A percentile compares a stretch with the other conserved stretches of the same genome.
phyloP scores from a whole-genome alignment of 2,888 invertebrate genomes.

The Drosophila maculinotata region DNA sequence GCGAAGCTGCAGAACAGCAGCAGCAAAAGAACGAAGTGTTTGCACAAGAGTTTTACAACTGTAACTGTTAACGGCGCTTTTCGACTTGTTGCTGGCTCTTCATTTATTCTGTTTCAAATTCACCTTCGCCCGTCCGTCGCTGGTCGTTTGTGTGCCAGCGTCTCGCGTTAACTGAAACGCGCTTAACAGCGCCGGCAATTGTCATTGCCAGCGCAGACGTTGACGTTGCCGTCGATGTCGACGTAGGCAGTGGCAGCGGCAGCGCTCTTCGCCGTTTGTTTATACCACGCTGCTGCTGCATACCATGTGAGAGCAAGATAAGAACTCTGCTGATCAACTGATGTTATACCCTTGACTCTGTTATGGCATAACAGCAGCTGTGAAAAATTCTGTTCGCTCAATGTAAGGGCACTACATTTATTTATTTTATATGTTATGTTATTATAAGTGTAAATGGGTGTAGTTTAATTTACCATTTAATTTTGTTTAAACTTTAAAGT shows the following conservation, averaged over 20 bases:
- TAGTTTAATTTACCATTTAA: too few relatives aligned
- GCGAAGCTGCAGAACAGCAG: not conserved
- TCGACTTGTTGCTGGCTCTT: too few relatives aligned
- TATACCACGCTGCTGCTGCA: constrained; percentile 12
- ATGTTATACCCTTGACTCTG: constrained; percentile 13
- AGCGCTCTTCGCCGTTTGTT: constrained; percentile 17
- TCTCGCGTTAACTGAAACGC: constrained; percentile 54
- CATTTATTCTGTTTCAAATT: constrained; percentile 1
- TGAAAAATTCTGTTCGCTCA: too few relatives aligned
- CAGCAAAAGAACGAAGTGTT: not conserved
- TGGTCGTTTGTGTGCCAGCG: constrained; percentile 44
- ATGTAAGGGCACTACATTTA: too few relatives aligned
- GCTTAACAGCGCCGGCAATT: constrained; percentile 19
- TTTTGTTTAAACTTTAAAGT: too few relatives aligned
- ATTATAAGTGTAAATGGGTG: too few relatives aligned
- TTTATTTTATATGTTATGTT: too few relatives aligned
- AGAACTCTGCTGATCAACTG: constrained; percentile 10
- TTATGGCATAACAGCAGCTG: not conserved
- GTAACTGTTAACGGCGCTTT: constrained; percentile 38
- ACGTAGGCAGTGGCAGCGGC: constrained; percentile 9
- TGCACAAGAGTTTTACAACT: constrained; percentile 21
- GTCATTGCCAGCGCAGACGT: constrained; percentile 8
- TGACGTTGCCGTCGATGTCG: too few relatives aligned
- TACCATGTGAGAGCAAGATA: constrained; percentile 5
- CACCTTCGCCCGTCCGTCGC: constrained; percentile 12